Evolutionary conservation across 2,797 vertebrate species (phyloP).

Genomic region (Phyllotis vaccarum): DNA sequence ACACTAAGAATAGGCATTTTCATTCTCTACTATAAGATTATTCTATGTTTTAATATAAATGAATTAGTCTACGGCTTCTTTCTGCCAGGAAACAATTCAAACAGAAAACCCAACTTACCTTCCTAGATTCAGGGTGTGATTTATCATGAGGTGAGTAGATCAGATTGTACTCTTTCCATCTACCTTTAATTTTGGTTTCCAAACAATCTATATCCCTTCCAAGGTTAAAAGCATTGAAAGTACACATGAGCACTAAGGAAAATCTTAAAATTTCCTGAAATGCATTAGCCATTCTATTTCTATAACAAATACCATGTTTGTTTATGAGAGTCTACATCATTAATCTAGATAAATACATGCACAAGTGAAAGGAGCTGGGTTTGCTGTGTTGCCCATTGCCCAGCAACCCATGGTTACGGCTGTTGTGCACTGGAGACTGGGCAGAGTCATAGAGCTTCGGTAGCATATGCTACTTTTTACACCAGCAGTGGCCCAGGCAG

Average conservation of each 20-base stretch:
- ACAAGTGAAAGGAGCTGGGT: conserved; percentile 85
- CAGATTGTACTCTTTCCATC: conserved; percentile 70
- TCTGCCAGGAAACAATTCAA: conserved; percentile 71
- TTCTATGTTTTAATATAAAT: conserved; percentile 52
- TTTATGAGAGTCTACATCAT: conserved; percentile 88
- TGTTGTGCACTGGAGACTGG: conserved; percentile 67
- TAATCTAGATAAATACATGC: conserved; percentile 87
- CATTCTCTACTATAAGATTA: conserved; percentile 31
- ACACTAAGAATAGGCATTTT: conserved; percentile 41
- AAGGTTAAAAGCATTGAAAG: conserved; percentile 81
- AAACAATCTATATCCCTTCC: conserved; percentile 79
- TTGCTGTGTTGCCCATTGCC: conserved; percentile 87
- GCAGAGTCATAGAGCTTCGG: conserved; percentile 66
- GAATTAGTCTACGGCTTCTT: conserved; percentile 57
- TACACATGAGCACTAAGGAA: conserved; percentile 80
- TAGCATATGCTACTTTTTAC: conserved; percentile 65
- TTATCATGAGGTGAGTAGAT: conserved; percentile 71
- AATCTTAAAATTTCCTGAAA: conserved; percentile 85
- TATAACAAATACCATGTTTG: conserved; percentile 85
- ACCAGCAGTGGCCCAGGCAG: conserved; percentile 37
- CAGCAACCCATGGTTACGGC: conserved; percentile 85
- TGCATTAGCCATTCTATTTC: conserved; percentile 83
- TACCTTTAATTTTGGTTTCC: conserved; percentile 81
- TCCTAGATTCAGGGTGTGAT: conserved; percentile 55
- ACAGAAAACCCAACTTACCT: conserved; percentile 35